Evolutionary conservation across 2,113 vertebrate species (phyloP), one percentile per base, ranked within the genome.

Genomic region (Eubucco bourcierii): DNA sequence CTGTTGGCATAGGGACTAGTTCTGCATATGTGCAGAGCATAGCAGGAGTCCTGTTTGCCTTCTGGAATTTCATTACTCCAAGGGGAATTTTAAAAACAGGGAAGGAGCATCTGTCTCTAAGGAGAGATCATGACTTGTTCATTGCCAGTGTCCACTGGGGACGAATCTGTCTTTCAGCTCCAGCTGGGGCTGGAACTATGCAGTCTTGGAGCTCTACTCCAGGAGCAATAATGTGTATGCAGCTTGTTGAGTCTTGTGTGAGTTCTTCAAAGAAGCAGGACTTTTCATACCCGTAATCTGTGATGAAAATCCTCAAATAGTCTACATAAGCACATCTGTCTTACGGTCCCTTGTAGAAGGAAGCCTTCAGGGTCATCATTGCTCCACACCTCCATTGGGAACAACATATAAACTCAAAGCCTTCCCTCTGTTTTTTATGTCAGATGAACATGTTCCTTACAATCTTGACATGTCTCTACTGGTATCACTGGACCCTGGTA

Each of bases 41-140:
- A 75, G 66, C 73, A 68, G 59, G 73, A 63, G 37, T 74, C 28
- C 59, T 1, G 1, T 39, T 61, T 46, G 63, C 66, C 74, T 63
- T 79, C 39, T 0, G 1, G 70, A 84, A n/a, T 27, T 67, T 73
- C 66, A n/a, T 90, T 83, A 55, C 50, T 84, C 90, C 72, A 53
- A 65, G 5, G 33, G 50, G 83, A 65, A 8, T 79, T 76, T 89
- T 63, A 87, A 76, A 87, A 66, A 18, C 16, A 17, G 31, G 39
- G 19, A 84, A 80, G 21, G 20, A 95, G 56, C 80, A 74, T 87
- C 84, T 92, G 70, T 70, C 93, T 68, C 71, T 29, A 68, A 61
- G 39, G 39, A 66, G 59, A 78, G 58, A 78, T 20, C 0, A 3
- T 34, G 75, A 60, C 8, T 70, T 73, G 21, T 10, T 81, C 39